Conservation (phyloP, 2,113 vertebrate species). For the Jaculus jaculus region DNA sequence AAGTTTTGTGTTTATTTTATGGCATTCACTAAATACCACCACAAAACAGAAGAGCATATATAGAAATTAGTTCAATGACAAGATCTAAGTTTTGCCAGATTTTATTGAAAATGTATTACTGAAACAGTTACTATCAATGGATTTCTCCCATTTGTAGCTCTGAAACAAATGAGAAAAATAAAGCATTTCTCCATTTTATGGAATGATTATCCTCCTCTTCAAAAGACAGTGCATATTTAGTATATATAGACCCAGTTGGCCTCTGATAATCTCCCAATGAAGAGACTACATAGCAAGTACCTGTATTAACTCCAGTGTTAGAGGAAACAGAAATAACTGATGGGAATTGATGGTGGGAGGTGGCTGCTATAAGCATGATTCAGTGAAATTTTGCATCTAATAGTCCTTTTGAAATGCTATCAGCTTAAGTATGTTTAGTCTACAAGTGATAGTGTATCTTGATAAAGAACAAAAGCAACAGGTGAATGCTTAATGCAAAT, state of each 20-base stretch:
- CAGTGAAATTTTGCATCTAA: constrained; percentile 65
- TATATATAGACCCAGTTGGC: neutral
- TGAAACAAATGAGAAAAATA: constrained; percentile 5
- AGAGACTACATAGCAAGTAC: constrained; percentile 19
- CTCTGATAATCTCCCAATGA: constrained; percentile 12
- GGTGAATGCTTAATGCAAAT: constrained; percentile 55
- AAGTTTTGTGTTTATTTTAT: neutral
- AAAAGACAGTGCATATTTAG: neutral
- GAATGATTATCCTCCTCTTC: neutral
- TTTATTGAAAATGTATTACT: neutral
- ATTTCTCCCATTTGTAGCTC: neutral
- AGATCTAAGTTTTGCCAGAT: neutral
- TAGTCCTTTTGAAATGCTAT: constrained; percentile 66
- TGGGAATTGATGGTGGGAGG: constrained; percentile 26
- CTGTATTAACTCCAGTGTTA: constrained; percentile 55
- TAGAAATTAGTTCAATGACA: neutral
- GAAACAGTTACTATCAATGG: neutral
- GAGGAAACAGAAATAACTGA: constrained; percentile 26
- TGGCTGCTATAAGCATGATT: constrained; percentile 62
- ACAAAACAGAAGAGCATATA: neutral
- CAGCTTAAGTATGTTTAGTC: constrained; percentile 61
- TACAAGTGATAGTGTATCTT: constrained; percentile 64
- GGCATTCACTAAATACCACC: constrained; percentile 4
- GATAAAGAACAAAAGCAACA: constrained; percentile 54
- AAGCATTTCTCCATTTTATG: neutral